These are phyloP conservation scores for Diorhabda sublineata DNA, from an alignment of 1,140 invertebrate species.

Conservation along the genomic window DNA sequence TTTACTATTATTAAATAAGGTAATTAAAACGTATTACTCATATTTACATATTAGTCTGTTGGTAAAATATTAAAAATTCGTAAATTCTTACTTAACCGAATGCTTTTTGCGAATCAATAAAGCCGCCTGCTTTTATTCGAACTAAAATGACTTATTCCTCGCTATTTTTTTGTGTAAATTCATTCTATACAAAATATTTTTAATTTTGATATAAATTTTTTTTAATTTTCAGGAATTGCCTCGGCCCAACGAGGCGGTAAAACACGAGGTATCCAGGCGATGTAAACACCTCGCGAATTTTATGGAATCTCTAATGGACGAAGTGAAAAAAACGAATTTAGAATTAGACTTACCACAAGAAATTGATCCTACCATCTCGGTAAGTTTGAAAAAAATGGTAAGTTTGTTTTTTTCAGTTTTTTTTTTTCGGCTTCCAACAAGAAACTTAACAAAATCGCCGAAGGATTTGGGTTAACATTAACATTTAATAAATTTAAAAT, in stretches of 20 bases:
- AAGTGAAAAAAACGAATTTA: constrained; percentile 53
- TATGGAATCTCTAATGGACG: constrained; percentile 70
- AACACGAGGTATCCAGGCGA: constrained; percentile 60
- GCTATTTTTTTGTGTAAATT: not conserved
- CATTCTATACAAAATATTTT: constrained; percentile 5
- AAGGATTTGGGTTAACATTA: not conserved
- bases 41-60: no score
- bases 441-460: not conserved
- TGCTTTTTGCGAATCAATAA: no score
- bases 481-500: not conserved
- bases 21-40: constrained; percentile 37
- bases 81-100: no score
- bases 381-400: constrained; percentile 44
- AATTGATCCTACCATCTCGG: constrained; percentile 52
- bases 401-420: constrained; percentile 16
- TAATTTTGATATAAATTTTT: not conserved
- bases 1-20: constrained; percentile 61
- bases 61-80: no score
- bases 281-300: constrained; percentile 70
- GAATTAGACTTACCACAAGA: constrained; percentile 57
- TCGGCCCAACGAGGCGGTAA: constrained; percentile 54
- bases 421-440: no score
- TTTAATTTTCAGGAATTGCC: constrained; percentile 49
- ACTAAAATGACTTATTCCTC: no score
- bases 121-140: no score